Base-by-base conservation (phyloP, 1,140 invertebrate species). In the Bombus superbus region DNA sequence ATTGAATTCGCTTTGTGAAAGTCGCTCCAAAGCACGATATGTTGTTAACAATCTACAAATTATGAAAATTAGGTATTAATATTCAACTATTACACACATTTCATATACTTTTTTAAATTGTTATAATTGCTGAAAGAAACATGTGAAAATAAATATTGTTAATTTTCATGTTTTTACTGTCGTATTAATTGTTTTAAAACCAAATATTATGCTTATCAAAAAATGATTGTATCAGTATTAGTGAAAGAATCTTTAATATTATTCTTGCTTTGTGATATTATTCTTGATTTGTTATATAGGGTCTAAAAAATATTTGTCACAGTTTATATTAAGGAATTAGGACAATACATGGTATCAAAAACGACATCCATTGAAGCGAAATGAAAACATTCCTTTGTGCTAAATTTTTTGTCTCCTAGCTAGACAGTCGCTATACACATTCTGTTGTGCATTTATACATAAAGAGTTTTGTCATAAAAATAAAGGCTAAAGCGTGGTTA, bases 1-100 rank as follows among this genome's bases (percentile, higher is more conserved):
- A 91, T 98, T 97, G 92, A 98, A 98, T 92, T 98, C 97, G 68
- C 97, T 98, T 93, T 98, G 97, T 0, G 97, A 97, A 62, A 98
- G 96, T 62, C 98, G 94, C 91, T 98, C 97, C 44, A 98, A 92
- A 4, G 98, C 98, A 82, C 97, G 96, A 93, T 98, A 98, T 0
- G 98, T 98, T 4, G 97, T 98, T 86, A 98, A 93, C 71, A 98
- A 94, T 74, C 98, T 95, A 94, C 15, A 40, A 42, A 85, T 72
- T 22, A 73, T 71, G 10, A n/a, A 22, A 77, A 53, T 44, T 38
- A 32, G 2, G 2, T 68, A 28, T 71, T 77, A 81, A 40, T 75
- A 74, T n/a, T 83, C 2, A 59, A 42, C 22, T 64, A 32, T 68
- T 35, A 35, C 13, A 8, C 13, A 22, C 11, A 32, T 66, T 13